Base-by-base conservation (phyloP, 2,797 vertebrate species). In the Acanthurus tractus region DNA sequence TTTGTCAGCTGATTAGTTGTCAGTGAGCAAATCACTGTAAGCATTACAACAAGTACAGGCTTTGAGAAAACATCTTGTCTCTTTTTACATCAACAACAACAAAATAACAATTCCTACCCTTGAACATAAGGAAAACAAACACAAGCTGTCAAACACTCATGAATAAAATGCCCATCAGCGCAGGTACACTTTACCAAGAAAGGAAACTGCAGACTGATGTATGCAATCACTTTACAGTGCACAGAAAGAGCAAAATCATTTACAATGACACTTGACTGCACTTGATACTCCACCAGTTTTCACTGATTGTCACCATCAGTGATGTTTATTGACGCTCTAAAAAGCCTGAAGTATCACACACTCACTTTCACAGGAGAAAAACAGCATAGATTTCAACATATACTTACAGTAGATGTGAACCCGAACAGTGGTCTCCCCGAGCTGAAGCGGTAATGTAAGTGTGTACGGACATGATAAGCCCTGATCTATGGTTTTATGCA, bases 221-320 rank as follows among this genome's bases (percentile, higher is more conserved):
- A 85, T 84, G 89, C 87, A 94, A 93, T 93, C 92, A 92, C 88
- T 91, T 88, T 74, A 74, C 78, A 66, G 67, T 58, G 75, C 78
- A 82, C 72, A 63, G 75, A 88, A 83, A 79, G 70, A 84, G 64
- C 78, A 55, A 88, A 93, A 93, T 90, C 84, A 89, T 89, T 91
- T 79, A 86, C 79, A 82, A 89, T 89, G 84, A 83, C 77, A 90
- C 90, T 93, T 88, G 82, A 89, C 88, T 77, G 72, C 82, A 81
- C 88, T 91, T 87, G 80, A 89, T 79, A 86, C 63, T 59, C 76
- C 69, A 82, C 65, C 65, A 70, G 73, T 80, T 86, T 81, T 75
- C 71, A 50, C 87, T 93, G 93, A 94, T 93, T 92, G 90, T 88
- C 78, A 81, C 78, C 72, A 79, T 87, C 84, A 79, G 57, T 48